Evolutionary conservation across 2,888 invertebrate genomes (phyloP).

Genomic region (Thalpophila matura): DNA sequence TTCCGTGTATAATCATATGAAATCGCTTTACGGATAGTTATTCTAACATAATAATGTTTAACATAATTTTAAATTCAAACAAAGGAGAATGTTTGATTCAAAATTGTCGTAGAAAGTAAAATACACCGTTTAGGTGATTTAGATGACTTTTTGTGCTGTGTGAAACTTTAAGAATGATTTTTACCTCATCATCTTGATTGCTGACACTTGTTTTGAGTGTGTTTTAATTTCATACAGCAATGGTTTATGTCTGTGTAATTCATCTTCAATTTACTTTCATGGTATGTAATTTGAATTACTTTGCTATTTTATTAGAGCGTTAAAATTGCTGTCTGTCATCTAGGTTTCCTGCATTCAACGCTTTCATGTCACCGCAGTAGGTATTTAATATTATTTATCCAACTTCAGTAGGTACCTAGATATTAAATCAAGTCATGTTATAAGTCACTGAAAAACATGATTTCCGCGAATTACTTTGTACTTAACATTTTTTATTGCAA

Average conservation of each 20-base stretch:
- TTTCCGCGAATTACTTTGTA: constrained; percentile 69
- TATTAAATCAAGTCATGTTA: constrained; percentile 42
- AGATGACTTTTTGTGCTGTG: constrained; percentile 55
- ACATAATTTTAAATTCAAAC: constrained; percentile 71
- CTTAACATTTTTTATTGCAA: constrained; percentile 64
- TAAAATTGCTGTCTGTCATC: constrained; percentile 21
- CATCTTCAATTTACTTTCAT: constrained; percentile 53
- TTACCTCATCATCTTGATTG: constrained; percentile 58
- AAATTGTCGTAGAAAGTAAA: constrained; percentile 68
- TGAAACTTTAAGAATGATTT: constrained; percentile 58
- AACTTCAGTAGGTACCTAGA: constrained; percentile 23
- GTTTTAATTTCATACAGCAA: constrained; percentile 52
- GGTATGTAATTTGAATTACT: constrained; percentile 42
- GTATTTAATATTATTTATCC: constrained; percentile 13
- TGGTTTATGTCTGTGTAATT: constrained; percentile 53
- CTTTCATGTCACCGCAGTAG: constrained; percentile 18
- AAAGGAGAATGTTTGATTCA: constrained; percentile 62
- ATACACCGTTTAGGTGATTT: constrained; percentile 52
- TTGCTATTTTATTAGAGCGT: constrained; percentile 40
- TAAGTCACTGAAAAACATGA: constrained; percentile 55
- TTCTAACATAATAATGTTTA: constrained; percentile 72
- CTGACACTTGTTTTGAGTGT: constrained; percentile 26
- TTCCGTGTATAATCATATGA: constrained; percentile 74
- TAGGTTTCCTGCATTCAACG: constrained; percentile 4
- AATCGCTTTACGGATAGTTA: constrained; percentile 75